phyloP scores from a whole-genome alignment of 2,888 invertebrate species.

The Chirona hameri region DNA sequence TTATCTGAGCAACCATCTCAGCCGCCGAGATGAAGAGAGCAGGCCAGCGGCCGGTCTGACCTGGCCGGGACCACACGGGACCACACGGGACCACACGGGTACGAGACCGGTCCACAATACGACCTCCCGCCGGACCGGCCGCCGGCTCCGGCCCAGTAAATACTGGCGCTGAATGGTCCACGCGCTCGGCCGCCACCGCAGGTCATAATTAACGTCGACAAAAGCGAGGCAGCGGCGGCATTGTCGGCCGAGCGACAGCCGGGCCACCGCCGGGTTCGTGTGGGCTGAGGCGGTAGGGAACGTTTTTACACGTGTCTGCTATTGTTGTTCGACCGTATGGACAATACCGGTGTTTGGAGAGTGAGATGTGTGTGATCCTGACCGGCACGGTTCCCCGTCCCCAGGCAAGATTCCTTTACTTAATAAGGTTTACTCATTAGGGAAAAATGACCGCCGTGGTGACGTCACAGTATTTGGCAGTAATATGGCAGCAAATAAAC shows the following conservation, averaged over 20 bases:
- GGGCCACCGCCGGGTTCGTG: not conserved
- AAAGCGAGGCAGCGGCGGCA: not conserved
- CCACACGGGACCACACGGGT: not conserved
- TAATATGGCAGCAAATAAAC: too few relatives aligned
- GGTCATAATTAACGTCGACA: slow-evolving; percentile 13
- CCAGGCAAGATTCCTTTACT: too few relatives aligned
- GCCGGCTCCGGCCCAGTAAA: not conserved
- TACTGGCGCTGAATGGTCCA: not conserved
- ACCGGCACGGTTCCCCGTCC: too few relatives aligned
- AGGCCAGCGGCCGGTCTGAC: not conserved
- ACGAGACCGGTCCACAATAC: not conserved
- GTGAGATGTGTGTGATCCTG: not conserved
- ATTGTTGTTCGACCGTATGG: not conserved
- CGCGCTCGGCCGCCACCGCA: not conserved
- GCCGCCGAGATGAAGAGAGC: not conserved
- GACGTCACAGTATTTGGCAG: too few relatives aligned
- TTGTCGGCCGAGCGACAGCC: not conserved
- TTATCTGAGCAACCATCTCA: not conserved
- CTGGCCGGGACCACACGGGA: not conserved
- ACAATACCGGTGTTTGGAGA: not conserved
- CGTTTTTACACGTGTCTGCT: slow-evolving; percentile 2
- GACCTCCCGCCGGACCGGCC: not conserved
- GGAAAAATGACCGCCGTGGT: too few relatives aligned
- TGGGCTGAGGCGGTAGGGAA: not conserved
- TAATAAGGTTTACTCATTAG: too few relatives aligned